Conservation (phyloP, 2,113 vertebrate genomes). For the Budorcas taxicolor region DNA sequence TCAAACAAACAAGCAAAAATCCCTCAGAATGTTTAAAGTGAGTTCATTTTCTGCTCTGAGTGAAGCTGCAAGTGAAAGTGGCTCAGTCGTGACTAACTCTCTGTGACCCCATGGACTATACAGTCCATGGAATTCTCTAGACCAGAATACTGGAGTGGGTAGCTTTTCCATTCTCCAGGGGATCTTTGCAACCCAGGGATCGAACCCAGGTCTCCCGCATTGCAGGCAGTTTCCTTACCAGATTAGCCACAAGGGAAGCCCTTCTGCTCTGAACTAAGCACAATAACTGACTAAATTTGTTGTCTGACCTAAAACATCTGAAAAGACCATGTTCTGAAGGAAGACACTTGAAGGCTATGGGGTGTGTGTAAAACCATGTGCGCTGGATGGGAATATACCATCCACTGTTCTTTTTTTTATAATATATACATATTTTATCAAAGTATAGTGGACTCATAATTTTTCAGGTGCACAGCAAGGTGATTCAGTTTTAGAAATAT, state of each 20-base stretch:
- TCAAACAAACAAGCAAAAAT: neutral
- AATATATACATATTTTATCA: neutral
- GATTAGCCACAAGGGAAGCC: neutral
- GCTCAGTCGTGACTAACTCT: neutral
- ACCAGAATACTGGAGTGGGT: neutral
- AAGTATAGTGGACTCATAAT: neutral
- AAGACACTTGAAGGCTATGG: neutral
- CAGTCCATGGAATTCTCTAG: neutral
- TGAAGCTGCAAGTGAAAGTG: neutral
- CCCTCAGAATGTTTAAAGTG: neutral
- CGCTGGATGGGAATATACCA: neutral
- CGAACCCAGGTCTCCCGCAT: neutral
- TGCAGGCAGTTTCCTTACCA: neutral
- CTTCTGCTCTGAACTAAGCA: constrained; percentile 15
- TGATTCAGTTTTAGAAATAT: neutral
- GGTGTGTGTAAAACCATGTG: neutral
- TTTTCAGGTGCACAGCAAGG: neutral
- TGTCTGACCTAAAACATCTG: neutral
- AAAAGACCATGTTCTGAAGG: neutral
- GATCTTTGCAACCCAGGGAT: neutral
- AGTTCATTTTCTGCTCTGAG: constrained; percentile 26
- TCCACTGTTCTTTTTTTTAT: neutral
- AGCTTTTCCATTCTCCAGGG: neutral
- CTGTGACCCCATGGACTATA: neutral
- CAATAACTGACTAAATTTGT: neutral